These are phyloP conservation scores for Steinernema hermaphroditum DNA, from an alignment of 2,888 invertebrate genomes.

Conservation along the genomic window DNA sequence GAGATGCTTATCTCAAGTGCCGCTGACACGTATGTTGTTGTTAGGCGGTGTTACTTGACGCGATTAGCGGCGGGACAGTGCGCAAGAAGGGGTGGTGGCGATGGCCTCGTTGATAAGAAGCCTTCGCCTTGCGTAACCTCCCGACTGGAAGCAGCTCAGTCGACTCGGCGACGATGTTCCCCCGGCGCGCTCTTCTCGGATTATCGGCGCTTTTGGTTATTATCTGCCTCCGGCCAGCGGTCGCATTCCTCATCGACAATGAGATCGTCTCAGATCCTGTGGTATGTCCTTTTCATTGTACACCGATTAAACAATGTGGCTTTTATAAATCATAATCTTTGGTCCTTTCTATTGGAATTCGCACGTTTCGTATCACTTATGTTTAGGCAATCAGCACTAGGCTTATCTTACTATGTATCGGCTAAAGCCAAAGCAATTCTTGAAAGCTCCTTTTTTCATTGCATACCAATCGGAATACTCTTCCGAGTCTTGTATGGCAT, in stretches of 20 bases:
- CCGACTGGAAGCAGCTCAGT: slow-evolving; percentile 10
- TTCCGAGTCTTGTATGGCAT: background rate
- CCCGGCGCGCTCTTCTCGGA: background rate
- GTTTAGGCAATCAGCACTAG: background rate
- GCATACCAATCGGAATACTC: background rate
- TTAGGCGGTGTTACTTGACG: slow-evolving; percentile 26
- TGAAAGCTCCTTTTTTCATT: background rate
- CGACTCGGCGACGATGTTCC: background rate
- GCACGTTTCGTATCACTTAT: background rate
- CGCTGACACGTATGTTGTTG: slow-evolving; percentile 1
- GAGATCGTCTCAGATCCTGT: slow-evolving; percentile 56
- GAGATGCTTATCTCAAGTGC: background rate
- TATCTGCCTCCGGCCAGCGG: background rate
- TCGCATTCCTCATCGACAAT: slow-evolving; percentile 49
- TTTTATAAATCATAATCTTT: slow-evolving; percentile 13
- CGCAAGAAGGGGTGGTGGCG: background rate
- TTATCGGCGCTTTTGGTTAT: background rate
- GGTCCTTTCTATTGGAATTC: background rate
- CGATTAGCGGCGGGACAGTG: slow-evolving; percentile 21
- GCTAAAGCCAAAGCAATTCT: background rate
- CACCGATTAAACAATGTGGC: background rate
- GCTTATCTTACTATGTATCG: background rate
- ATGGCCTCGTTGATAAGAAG: slow-evolving; percentile 26
- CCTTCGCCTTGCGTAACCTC: slow-evolving; percentile 5
- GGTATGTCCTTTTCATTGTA: slow-evolving; percentile 35